Evolutionary conservation across 2,797 vertebrate genomes (phyloP), one percentile per base, ranked within the genome.

Genomic region (Spinibarbus caldwelli): DNA sequence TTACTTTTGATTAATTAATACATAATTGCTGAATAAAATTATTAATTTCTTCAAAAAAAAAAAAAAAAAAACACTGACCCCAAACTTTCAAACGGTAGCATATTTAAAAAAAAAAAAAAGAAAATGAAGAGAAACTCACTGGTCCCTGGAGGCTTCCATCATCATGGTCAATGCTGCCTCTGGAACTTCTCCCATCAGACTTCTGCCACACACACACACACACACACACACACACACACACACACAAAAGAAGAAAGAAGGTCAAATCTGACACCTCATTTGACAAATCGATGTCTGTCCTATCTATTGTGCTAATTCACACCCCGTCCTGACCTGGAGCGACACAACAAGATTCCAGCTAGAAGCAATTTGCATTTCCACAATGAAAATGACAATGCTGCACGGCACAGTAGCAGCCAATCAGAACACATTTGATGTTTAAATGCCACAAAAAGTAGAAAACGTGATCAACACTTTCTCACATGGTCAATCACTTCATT

Each of bases 181-280:
- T 95, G 62, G 98, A 98, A 88, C 96, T 97, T 93, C 98, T 96
- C 71, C 96, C 96, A 4, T 99, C 98, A 0, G 98, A 98, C 92
- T 99, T 99, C 98, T 99, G 91, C 85, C 81, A 29, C 23, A 45
- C 34, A 82, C 47, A 38, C 19, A 70, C 19, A 38, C 26, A 68
- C 36, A n/a, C n/a, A n/a, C n/a, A n/a, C n/a, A n/a, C n/a, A n/a
- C n/a, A n/a, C n/a, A n/a, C n/a, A n/a, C n/a, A n/a, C n/a, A n/a
- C n/a, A n/a, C n/a, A n/a, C n/a, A n/a, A n/a, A n/a, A 71, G 17
- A 54, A 75, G 67, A 73, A 26, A 52, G 41, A 26, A 49, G n/a
- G 19, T 80, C 54, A 85, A 67, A 66, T 41, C 26, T 45, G 21
- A 72, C 36, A 73, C 47, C 12, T 49, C 14, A n/a, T 41, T 21